Evolutionary conservation across 2,797 vertebrate genomes (phyloP), one percentile per base, ranked within the genome.

Genomic region (Okamejei kenojei): DNA sequence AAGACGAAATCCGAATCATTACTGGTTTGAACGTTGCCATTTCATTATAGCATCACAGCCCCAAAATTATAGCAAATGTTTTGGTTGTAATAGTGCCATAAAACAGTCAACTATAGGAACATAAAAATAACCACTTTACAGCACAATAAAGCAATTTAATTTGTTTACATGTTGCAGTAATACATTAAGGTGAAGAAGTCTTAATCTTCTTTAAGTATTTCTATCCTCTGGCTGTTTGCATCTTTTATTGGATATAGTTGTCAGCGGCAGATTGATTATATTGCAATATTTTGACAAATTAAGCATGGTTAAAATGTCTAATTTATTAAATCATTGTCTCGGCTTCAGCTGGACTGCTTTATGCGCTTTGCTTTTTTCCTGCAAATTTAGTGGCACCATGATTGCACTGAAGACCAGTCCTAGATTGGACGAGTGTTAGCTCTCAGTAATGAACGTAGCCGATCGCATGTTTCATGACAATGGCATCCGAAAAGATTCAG

Each of bases 71-170:
- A 74, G 65, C 90, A 71, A 91, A 91, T 74, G 68, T 91, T 74
- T 91, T 54, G 65, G 19, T 29, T 38, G 68, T 91, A 91, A 90
- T 90, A 73, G 88, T 10, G 9, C 32, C 35, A 90, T 90, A 90
- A 90, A 90, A 91, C 71, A 91, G 68, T 68, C 68, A 45, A 91
- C 90, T 91, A 68, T 91, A 74, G 68, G 65, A 91, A 91, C 74
- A 54, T 73, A 91, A 91, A 74, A 91, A 91, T 74, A 91, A 74
- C 71, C 65, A 74, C 68, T 74, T 91, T 91, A 71, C 65, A 91
- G 45, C 90, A 91, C 90, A 74, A 91, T 91, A 74, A 91, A 91
- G 68, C 90, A 91, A 91, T 91, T 91, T 91, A 91, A 91, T 91
- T 91, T 91, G 90, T 91, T 91, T 38, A 74, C 90, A 91, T 74